Evolutionary conservation across 2,888 invertebrate species (phyloP).

Genomic region (Nycteola revayana): DNA sequence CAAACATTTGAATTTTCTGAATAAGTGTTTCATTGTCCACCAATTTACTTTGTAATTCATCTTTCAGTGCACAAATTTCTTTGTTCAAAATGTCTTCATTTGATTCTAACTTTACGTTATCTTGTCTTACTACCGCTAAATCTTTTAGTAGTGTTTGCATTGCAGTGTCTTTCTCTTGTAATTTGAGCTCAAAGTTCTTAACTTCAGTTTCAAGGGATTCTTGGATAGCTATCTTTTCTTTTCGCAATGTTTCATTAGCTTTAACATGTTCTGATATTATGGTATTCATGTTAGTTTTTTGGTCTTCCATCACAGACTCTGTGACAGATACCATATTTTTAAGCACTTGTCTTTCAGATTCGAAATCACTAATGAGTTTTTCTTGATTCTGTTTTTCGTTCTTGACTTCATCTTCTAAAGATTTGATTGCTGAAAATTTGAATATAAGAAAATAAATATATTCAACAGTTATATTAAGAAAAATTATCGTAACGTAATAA

Average conservation of each 20-base stretch:
- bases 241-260: slow-evolving; percentile 37
- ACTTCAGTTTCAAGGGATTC: slow-evolving; percentile 25
- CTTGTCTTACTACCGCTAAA: slow-evolving; percentile 24
- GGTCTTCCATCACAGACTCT: slow-evolving; percentile 63
- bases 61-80: slow-evolving; percentile 23
- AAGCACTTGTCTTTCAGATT: slow-evolving; percentile 54
- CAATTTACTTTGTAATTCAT: slow-evolving; percentile 28
- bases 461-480: too few species aligned
- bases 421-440: slow-evolving; percentile 45
- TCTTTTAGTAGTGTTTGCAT: slow-evolving; percentile 35
- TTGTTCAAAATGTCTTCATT: slow-evolving; percentile 21
- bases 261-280: slow-evolving; percentile 43
- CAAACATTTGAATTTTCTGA: slow-evolving; percentile 28
- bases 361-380: slow-evolving; percentile 53
- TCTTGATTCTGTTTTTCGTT: slow-evolving; percentile 46
- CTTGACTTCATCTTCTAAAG: slow-evolving; percentile 50
- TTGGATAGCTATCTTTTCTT: slow-evolving; percentile 37
- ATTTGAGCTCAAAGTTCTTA: slow-evolving; percentile 27
- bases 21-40: slow-evolving; percentile 27
- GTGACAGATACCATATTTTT: slow-evolving; percentile 63
- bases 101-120: slow-evolving; percentile 24
- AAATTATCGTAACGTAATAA: too few species aligned
- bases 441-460: too few species aligned
- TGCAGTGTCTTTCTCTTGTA: slow-evolving; percentile 35
- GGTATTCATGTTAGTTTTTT: slow-evolving; percentile 45